Evolutionary conservation across 2,888 invertebrate species (phyloP).

Genomic region (Anodontia alba): DNA sequence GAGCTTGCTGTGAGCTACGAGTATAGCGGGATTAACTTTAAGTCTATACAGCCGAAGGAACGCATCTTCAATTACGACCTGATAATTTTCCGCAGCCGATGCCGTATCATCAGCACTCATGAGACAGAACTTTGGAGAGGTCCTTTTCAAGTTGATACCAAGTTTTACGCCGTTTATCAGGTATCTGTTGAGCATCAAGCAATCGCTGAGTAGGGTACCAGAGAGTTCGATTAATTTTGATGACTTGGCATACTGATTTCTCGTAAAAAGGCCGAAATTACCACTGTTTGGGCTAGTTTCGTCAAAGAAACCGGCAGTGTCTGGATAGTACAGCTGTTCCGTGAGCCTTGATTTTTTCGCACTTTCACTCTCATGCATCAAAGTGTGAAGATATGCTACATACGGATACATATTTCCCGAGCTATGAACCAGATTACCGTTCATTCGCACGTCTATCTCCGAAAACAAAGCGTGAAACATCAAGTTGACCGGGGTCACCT

Average conservation of each 20-base stretch:
- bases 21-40: constrained; percentile 22
- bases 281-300: constrained; percentile 9
- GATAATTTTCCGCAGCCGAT: constrained; percentile 17
- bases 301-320: constrained; percentile 6
- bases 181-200: constrained; percentile 23
- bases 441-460: constrained; percentile 11
- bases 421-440: constrained; percentile 8
- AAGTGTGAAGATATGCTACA: neutral
- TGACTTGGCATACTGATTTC: neutral
- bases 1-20: constrained; percentile 22
- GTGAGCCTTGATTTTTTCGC: neutral
- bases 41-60: constrained; percentile 15
- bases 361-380: neutral
- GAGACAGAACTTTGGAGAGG: constrained; percentile 19
- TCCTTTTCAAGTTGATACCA: neutral
- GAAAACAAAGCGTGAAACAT: constrained; percentile 11
- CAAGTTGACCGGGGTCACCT: constrained; percentile 1
- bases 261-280: constrained; percentile 20
- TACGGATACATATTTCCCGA: constrained; percentile 19
- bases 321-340: constrained; percentile 15
- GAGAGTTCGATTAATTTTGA: constrained; percentile 15
- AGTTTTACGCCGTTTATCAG: constrained; percentile 13
- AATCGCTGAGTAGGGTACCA: constrained; percentile 17
- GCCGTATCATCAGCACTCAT: constrained; percentile 6
- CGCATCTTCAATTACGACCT: constrained; percentile 24